Evolutionary conservation across 2,888 invertebrate genomes (phyloP), one percentile per base, ranked within the genome.

Genomic region (Euspilapteryx auroguttella): DNA sequence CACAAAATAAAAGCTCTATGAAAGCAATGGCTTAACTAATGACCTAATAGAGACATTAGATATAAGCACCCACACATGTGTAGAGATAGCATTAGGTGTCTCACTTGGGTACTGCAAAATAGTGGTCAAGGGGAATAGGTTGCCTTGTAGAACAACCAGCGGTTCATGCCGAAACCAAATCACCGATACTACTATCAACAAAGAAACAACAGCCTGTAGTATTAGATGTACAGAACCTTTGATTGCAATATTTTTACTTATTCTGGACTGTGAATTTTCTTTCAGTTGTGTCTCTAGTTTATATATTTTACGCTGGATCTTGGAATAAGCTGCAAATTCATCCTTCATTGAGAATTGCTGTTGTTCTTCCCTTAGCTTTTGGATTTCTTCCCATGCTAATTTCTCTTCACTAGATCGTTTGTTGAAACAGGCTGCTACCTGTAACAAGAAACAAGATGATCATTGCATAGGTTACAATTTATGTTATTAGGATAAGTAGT

Each of bases 251-350:
- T 48, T 64, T 34, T 57, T 71, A 33, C 54, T 59, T 21, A 66
- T 49, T 3, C 75, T 48, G 6, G 48, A 41, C 30, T 75, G 63
- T 10, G 69, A 55, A 23, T 48, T 49, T 20, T 68, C 64, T 42
- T 71, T 66, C 15, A 80, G 39, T 31, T 68, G 47, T 32, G 45
- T 49, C 41, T 80, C 79, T n/a, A 81, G 44, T 38, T 55, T 66
- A 37, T 75, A 79, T 12, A 82, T 79, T 50, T 63, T 78, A 24
- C 82, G 55, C 44, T 82, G 82, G 20, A 81, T 36, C 48, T 79
- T 81, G 2, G 81, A 79, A 45, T 78, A 79, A 20, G 77, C 71
- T 4, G 80, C 80, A 54, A 82, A 82, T 37, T 80, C 71, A 37
- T 81, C 79, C 33, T 79, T 79, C 61, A 81, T 79, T 6, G 76